Base-by-base conservation (phyloP, 2,888 invertebrate genomes). In the Geophilus truncorum region DNA sequence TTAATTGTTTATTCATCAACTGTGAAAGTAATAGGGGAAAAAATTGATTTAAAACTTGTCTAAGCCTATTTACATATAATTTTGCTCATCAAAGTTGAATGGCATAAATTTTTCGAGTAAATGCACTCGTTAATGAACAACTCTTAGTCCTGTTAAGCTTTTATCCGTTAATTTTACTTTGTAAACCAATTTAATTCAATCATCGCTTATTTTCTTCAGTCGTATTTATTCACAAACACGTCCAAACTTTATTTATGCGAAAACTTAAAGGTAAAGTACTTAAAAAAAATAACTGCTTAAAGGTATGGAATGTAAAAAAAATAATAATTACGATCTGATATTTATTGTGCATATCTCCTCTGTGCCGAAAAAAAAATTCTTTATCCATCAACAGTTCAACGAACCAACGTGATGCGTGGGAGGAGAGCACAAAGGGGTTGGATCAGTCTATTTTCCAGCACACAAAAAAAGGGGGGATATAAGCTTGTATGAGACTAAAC, bases 401-500 rank as follows among this genome's bases (percentile, higher is more conserved):
- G 70, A 70, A 70, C 70, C 70, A 25, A 28, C 70, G 28, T 70
- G 70, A 28, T 28, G 70, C 70, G 70, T 70, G 70, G 70, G 70
- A 70, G 70, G 70, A 62, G 70, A 70, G 70, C 70, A 70, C 70
- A 70, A 70, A 70, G 70, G 70, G 70, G 70, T 70, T 28, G 70
- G 70, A 28, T 70, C 15, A 70, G 70, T 28, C 70, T 28, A 70
- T 70, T 70, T 1, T 1, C 21, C 10, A 62, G 9, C 62, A 62
- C 23, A 62, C 70, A 6, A 70, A 6, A 28, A 12, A 12, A 28
- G 51, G 51, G 32, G 32, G 32, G 32, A 51, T 18, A 51, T 25
- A 28, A 23, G 70, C n/a, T 25, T 6, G 70, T 10, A 70, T 25
- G 23, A 70, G 70, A 70, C 70, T 70, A 70, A 70, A 70, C 70